phyloP scores from a whole-genome alignment of 2,113 vertebrate genomes.

The Mobula birostris region DNA sequence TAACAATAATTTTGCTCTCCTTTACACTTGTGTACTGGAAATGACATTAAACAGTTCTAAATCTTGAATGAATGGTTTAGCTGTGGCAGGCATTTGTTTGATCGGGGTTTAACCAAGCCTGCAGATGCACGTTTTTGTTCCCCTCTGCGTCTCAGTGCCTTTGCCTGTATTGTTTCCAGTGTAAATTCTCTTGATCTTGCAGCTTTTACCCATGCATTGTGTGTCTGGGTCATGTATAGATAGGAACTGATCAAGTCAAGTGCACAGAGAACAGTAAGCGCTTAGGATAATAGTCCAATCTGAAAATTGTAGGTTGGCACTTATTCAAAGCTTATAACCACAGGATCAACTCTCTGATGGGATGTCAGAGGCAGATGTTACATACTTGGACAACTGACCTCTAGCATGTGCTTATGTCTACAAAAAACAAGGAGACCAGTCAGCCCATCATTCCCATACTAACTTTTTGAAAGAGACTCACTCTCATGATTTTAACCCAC shows the following conservation, averaged over 20 bases:
- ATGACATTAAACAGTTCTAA: no score
- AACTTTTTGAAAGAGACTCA: neutral
- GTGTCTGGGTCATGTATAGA: neutral
- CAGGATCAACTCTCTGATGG: neutral
- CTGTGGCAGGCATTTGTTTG: constrained; percentile 38
- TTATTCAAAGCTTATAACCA: neutral
- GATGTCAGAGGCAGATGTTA: neutral
- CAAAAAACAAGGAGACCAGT: neutral
- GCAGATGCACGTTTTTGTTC: constrained; percentile 39
- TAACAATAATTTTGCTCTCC: no score
- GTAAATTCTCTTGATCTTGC: neutral
- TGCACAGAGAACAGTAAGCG: neutral
- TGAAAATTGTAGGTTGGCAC: neutral
- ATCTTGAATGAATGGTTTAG: neutral
- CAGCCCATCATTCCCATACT: neutral
- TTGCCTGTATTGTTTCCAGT: neutral
- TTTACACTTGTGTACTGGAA: no score
- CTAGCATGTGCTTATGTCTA: neutral
- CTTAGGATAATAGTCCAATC: neutral
- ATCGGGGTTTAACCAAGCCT: constrained; percentile 41
- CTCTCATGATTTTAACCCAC: neutral
- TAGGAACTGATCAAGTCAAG: neutral
- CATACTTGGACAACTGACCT: neutral
- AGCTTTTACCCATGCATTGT: neutral
- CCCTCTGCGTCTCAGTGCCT: neutral